Percentiles rank a stretch among this genome's conserved stretches.
phyloP scores from a whole-genome alignment of 1,140 invertebrate species.

The Drosophila eugracilis region DNA sequence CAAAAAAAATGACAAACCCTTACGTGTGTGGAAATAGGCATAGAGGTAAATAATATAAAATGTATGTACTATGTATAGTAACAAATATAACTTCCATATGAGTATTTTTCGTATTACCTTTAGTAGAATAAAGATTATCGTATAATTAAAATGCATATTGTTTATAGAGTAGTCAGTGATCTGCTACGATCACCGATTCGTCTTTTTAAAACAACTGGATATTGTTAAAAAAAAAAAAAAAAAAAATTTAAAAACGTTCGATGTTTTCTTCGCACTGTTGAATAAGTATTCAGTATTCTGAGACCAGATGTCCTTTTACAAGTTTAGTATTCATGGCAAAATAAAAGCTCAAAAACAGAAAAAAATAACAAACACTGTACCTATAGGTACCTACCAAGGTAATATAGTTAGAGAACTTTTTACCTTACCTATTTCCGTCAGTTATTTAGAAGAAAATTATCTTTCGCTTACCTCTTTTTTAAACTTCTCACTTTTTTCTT shows the following conservation, averaged over 20 bases:
- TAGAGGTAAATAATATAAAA: conserved; percentile 64
- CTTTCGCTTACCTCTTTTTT: no score
- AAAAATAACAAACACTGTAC: background rate
- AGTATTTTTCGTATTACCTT: conserved; percentile 80
- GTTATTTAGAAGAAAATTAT: no score
- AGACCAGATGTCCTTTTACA: conserved; percentile 7
- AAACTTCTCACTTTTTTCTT: no score
- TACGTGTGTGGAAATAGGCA: conserved; percentile 66
- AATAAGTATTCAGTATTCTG: conserved; percentile 11
- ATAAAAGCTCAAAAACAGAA: conserved; percentile 5
- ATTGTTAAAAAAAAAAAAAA: conserved; percentile 2
- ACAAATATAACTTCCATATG: conserved; percentile 79
- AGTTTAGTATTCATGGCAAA: conserved; percentile 6
- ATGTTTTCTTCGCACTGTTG: conserved; percentile 11
- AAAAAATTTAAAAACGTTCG: background rate
- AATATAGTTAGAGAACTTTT: background rate
- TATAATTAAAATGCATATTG: conserved; percentile 66
- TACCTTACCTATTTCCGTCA: conserved; percentile 9
- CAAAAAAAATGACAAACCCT: no score
- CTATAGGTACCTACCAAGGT: conserved; percentile 1
- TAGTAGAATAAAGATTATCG: conserved; percentile 80
- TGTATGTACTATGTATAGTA: conserved; percentile 72
- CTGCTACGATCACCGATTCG: conserved; percentile 4
- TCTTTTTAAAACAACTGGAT: conserved; percentile 7
- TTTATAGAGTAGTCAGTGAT: conserved; percentile 2